Conservation (phyloP, 2,888 invertebrate genomes). For the Mactromeris polynyma region DNA sequence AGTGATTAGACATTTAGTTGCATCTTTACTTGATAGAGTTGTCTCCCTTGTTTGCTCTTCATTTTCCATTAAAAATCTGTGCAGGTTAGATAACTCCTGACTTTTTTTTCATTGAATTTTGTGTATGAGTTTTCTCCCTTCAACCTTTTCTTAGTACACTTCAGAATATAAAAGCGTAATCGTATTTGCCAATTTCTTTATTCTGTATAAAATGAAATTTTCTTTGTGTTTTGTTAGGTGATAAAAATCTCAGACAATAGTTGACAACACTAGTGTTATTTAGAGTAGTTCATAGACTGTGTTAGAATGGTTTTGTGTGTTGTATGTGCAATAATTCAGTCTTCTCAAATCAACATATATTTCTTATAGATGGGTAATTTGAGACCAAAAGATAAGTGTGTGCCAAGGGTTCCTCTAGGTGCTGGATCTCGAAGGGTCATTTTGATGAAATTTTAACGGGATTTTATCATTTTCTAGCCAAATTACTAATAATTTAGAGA, state of each 20-base stretch:
- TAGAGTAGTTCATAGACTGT: too few species aligned
- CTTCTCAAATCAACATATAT: not conserved
- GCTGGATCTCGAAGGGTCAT: too few species aligned
- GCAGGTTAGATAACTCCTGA: not conserved
- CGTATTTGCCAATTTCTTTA: too few species aligned
- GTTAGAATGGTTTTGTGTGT: not conserved
- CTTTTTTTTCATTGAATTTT: not conserved
- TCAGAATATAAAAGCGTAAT: too few species aligned
- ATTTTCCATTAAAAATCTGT: not conserved
- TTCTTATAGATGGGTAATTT: not conserved
- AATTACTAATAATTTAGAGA: too few species aligned
- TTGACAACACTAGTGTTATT: too few species aligned
- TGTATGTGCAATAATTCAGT: slow-evolving; percentile 8
- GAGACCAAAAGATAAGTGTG: not conserved
- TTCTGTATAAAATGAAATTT: too few species aligned
- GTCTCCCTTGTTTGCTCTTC: not conserved
- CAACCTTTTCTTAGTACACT: not conserved
- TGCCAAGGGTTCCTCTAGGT: too few species aligned
- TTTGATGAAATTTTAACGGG: too few species aligned
- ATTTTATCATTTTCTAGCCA: too few species aligned
- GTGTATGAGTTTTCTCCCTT: not conserved
- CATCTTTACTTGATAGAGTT: not conserved
- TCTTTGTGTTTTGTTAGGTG: too few species aligned
- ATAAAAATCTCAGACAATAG: too few species aligned
- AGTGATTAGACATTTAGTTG: not conserved